A percentile compares a stretch with the other conserved stretches of the same genome.
Conservation (phyloP, 1,140 invertebrate species). For the Zaprionus nigranus region DNA sequence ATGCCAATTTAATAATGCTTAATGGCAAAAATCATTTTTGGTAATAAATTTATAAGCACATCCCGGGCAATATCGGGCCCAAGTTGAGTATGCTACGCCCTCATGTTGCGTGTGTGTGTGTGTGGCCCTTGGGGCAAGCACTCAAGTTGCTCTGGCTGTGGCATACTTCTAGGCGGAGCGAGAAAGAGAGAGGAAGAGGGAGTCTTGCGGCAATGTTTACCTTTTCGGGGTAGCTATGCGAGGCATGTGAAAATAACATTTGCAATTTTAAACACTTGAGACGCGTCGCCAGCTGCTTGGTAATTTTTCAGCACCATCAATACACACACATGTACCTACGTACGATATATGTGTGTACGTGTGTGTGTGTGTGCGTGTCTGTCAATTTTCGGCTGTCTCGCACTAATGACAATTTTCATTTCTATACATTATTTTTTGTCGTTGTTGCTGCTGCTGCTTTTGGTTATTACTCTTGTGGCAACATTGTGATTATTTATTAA, state of each 20-base stretch:
- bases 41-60: slow-evolving; percentile 77
- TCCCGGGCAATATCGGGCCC: slow-evolving; percentile 25
- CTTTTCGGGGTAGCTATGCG: slow-evolving; percentile 53
- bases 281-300: slow-evolving; percentile 59
- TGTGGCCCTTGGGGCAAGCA: slow-evolving; percentile 40
- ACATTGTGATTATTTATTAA: slow-evolving; percentile 82
- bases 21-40: slow-evolving; percentile 81
- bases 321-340: not conserved
- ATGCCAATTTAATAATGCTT: slow-evolving; percentile 80
- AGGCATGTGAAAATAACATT: slow-evolving; percentile 78
- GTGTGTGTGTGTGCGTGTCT: slow-evolving; percentile 31
- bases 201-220: slow-evolving; percentile 76
- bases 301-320: slow-evolving; percentile 44
- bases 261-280: slow-evolving; percentile 81
- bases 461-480: slow-evolving; percentile 73
- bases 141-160: slow-evolving; percentile 55
- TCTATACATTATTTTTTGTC: slow-evolving; percentile 35
- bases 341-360: slow-evolving; percentile 9
- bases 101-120: not conserved
- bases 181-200: not conserved
- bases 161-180: slow-evolving; percentile 42
- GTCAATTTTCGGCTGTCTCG: slow-evolving; percentile 43
- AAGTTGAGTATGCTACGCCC: not conserved
- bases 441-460: slow-evolving; percentile 22
- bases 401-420: slow-evolving; percentile 76